These are phyloP conservation scores for Hypomesus transpacificus DNA, from an alignment of 2,113 vertebrate species.

Conservation along the genomic window DNA sequence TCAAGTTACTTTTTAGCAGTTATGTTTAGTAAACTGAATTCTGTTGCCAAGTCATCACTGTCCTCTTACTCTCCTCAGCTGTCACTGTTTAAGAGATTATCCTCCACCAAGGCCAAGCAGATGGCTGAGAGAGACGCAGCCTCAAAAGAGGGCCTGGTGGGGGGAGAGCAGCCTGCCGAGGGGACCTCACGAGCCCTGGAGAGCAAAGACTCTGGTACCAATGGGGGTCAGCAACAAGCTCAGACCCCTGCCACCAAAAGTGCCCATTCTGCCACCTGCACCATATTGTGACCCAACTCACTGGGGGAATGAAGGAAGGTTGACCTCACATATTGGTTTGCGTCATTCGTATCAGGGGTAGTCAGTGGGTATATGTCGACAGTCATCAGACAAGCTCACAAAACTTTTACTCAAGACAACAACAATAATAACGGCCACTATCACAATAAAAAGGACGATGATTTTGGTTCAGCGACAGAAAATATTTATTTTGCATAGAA, in stretches of 20 bases:
- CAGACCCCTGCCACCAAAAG: constrained; percentile 15
- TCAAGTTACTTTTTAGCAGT: neutral
- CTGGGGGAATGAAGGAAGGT: neutral
- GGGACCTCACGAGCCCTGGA: neutral
- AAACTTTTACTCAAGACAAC: no score
- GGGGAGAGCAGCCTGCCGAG: constrained; percentile 1
- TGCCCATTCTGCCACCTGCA: constrained; percentile 63
- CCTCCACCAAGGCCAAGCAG: constrained; percentile 48
- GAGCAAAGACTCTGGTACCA: neutral
- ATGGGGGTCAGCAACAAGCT: neutral
- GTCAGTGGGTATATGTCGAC: no score
- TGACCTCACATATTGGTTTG: no score
- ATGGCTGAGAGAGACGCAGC: constrained; percentile 12
- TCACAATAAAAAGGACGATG: no score
- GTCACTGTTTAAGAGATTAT: constrained; percentile 63
- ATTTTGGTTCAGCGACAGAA: no score
- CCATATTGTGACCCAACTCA: constrained; percentile 49
- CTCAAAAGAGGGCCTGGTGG: neutral
- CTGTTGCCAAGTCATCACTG: neutral
- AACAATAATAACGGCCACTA: no score
- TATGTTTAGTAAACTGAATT: neutral
- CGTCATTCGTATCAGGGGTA: no score
- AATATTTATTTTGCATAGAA: no score
- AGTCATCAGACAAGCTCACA: no score
- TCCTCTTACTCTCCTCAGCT: constrained; percentile 44